Percentiles rank a stretch among this genome's conserved stretches.
phyloP scores from a whole-genome alignment of 2,797 vertebrate genomes.

The Falco concolor region DNA sequence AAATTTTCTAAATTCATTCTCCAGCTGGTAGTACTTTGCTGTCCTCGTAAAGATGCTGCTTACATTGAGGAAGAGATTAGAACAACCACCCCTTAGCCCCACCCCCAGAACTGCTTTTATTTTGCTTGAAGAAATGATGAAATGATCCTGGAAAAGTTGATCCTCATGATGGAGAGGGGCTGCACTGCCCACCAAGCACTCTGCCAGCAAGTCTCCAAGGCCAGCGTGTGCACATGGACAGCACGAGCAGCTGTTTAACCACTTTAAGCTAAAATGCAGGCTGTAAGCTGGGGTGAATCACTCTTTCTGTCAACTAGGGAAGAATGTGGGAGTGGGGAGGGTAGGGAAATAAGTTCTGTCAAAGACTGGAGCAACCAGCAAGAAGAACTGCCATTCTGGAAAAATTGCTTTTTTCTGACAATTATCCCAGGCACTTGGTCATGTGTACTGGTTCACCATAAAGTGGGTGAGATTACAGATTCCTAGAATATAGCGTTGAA shows the following conservation, averaged over 20 bases:
- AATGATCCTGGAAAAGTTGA: not conserved
- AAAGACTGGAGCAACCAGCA: not conserved
- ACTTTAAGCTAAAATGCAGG: not conserved
- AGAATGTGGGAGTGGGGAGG: not conserved
- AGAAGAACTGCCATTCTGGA: not conserved
- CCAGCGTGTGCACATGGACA: not conserved
- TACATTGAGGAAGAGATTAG: conserved; percentile 23
- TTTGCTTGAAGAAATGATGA: conserved; percentile 3
- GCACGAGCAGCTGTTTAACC: not conserved
- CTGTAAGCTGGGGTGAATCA: not conserved
- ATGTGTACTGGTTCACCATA: not conserved
- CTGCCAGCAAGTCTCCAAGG: not conserved
- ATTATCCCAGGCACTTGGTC: not conserved
- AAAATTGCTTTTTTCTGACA: not conserved
- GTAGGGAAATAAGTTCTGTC: not conserved
- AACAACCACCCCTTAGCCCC: not conserved
- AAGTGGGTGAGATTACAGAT: not conserved
- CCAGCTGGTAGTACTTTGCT: conserved; percentile 54
- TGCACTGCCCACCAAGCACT: not conserved
- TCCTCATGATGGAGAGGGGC: not conserved
- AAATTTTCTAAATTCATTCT: conserved; percentile 54
- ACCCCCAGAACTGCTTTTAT: not conserved
- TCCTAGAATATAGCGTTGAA: not conserved
- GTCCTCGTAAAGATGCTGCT: conserved; percentile 43
- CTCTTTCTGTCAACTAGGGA: not conserved